Conservation (phyloP, 2,113 vertebrate species). For the Daphoenositta chrysoptera region DNA sequence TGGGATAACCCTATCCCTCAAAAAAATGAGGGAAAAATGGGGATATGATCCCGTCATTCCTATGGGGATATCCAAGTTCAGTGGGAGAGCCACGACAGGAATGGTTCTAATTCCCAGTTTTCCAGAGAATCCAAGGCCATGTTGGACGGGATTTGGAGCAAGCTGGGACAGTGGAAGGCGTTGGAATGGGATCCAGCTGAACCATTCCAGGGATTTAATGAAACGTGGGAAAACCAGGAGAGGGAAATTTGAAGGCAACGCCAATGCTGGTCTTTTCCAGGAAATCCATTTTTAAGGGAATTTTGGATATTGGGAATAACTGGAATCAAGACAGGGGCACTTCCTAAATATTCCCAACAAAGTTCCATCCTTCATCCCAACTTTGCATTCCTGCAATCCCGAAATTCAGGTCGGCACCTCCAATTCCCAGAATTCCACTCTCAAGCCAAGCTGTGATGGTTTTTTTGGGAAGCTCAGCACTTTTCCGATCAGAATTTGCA, state of each 20-base stretch:
- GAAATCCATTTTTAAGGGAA: not conserved
- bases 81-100: fast-evolving
- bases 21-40: not conserved
- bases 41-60: not conserved
- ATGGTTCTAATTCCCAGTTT: not conserved
- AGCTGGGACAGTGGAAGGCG: not conserved
- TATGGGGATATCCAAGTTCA: not conserved
- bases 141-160: not conserved
- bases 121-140: not conserved
- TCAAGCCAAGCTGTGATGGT: not conserved
- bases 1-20: not conserved
- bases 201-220: not conserved
- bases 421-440: not conserved
- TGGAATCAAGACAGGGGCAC: fast-evolving
- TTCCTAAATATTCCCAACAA: not conserved
- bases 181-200: not conserved
- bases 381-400: not conserved
- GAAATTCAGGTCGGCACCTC: not conserved
- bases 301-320: not conserved
- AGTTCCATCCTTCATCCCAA: not conserved
- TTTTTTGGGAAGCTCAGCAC: conserved; percentile 3
- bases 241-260: not conserved
- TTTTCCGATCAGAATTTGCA: not conserved
- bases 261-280: fast-evolving
- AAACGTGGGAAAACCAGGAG: fast-evolving